Conservation (phyloP, 2,888 invertebrate species). For the Adineta ricciae region DNA sequence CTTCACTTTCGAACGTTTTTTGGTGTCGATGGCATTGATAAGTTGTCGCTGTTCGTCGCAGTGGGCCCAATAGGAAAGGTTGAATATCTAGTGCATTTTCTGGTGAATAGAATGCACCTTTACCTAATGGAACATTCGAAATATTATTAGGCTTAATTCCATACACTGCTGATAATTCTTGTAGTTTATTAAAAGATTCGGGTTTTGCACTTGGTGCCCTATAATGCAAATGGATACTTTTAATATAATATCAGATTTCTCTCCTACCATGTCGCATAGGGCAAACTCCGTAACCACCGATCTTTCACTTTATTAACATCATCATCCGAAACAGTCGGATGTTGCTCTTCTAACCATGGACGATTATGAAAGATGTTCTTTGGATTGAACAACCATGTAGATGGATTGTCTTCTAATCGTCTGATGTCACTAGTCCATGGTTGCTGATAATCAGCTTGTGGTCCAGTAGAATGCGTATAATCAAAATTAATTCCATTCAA, state of each 20-base stretch:
- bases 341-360: neutral
- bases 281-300: neutral
- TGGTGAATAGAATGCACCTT: conserved; percentile 16
- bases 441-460: conserved; percentile 4
- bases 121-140: neutral
- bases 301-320: neutral
- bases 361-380: neutral
- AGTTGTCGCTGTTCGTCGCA: neutral
- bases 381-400: neutral
- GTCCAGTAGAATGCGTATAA: neutral
- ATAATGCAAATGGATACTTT: no score
- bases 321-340: no score
- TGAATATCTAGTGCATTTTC: conserved; percentile 8
- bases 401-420: neutral
- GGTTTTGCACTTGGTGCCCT: conserved; percentile 1
- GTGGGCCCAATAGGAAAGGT: conserved; percentile 5
- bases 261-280: neutral
- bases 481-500: neutral
- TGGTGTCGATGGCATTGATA: neutral
- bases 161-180: neutral
- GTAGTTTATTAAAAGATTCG: neutral
- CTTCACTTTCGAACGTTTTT: neutral
- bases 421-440: neutral
- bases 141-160: neutral
- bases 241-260: no score